Evolutionary conservation across 1,140 invertebrate species (phyloP).

Genomic region (Charaxes varanes): DNA sequence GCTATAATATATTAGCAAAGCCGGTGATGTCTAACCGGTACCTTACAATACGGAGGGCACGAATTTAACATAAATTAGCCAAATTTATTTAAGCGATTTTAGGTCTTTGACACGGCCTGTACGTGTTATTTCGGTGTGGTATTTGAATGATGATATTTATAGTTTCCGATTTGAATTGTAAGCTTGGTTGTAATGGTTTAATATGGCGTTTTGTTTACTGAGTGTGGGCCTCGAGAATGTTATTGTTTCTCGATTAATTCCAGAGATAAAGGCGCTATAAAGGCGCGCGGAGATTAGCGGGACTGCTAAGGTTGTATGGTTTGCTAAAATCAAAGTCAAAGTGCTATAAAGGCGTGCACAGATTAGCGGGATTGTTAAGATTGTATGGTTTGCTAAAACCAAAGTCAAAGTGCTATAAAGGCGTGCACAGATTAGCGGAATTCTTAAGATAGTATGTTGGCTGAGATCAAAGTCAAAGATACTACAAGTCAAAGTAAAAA

Average conservation of each 20-base stretch:
- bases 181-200: slow-evolving; percentile 4
- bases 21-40: neutral
- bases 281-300: too few species aligned
- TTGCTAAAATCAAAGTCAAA: too few species aligned
- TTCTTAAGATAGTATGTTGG: too few species aligned
- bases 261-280: slow-evolving; percentile 4
- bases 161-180: slow-evolving; percentile 2
- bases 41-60: neutral
- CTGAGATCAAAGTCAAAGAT: too few species aligned
- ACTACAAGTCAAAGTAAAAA: too few species aligned
- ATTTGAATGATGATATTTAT: slow-evolving; percentile 6
- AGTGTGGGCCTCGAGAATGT: slow-evolving; percentile 6
- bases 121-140: slow-evolving; percentile 7
- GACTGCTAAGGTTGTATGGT: too few species aligned
- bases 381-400: too few species aligned
- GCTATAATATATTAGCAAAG: too few species aligned
- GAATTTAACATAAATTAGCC: slow-evolving; percentile 4
- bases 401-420: too few species aligned
- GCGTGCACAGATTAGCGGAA: too few species aligned
- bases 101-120: neutral
- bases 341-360: too few species aligned
- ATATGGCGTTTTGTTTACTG: neutral
- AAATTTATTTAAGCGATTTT: slow-evolving; percentile 5
- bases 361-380: too few species aligned
- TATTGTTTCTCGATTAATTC: slow-evolving; percentile 11